Base-by-base conservation (phyloP, 2,888 invertebrate genomes). In the Leuctra nigra region DNA sequence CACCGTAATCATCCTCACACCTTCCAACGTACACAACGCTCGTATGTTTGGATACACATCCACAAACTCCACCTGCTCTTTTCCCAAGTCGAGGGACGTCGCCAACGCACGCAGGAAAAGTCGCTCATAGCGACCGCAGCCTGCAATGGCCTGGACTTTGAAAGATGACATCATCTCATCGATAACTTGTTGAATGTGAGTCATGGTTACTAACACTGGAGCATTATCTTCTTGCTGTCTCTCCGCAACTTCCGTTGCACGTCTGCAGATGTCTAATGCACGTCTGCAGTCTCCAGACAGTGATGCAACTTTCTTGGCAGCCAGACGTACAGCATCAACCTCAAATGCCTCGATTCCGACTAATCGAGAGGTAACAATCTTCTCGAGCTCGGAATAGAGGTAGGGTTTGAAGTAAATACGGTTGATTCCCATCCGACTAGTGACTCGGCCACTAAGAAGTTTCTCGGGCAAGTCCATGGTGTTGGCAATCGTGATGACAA, bases 391-490 rank as follows among this genome's bases (percentile, higher is more conserved):
- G 60, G 86, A 82, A 69, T 86, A 85, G 0, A 87, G 86, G 73
- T 99, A 99, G 0, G 99, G 95, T 67, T 94, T 91, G 73, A 99
- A 99, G 1, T 91, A 88, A 62, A 97, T 79, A 52, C 95, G 77
- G 38, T 38, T 38, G 38, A 7, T 7, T 6, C 70, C 72, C 66
- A 87, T 72, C 62, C 77, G 79, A 33, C 87, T 84, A 1, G 86
- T 83, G 2, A 90, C 87, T 36, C 85, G 76, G 57, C 87, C 86
- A 72, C 88, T 87, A 53, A 94, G 73, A 55, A 95, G 80, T 58
- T 95, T 78, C 71, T 99, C 98, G 0, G 99, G 98, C 62, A 99
- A 75, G 76, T 99, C 98, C 91, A 98, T 93, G 0, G 99, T 98
- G 73, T 99, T 99, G 39, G 98, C 97, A 59, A 99, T 96, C 1